Conservation (phyloP, 2,888 invertebrate genomes). For the Acleris laterana region DNA sequence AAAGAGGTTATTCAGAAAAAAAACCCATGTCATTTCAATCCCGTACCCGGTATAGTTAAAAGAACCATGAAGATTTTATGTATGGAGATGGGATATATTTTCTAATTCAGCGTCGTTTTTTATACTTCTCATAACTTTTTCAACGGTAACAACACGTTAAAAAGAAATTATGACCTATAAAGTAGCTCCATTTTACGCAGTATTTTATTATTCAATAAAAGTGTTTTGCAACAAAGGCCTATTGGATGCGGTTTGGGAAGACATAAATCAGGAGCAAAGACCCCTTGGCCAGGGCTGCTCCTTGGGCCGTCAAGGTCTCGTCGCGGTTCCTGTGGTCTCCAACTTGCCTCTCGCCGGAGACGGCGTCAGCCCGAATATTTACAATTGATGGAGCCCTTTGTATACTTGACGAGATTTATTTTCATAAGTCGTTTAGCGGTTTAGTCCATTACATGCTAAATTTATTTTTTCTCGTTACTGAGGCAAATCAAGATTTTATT, state of each 20-base stretch:
- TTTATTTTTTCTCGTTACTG: conserved; percentile 5
- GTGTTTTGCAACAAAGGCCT: conserved; percentile 77
- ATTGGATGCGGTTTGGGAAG: conserved; percentile 78
- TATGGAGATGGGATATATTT: neutral
- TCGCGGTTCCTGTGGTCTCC: conserved; percentile 59
- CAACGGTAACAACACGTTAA: conserved; percentile 64
- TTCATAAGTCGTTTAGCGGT: conserved; percentile 22
- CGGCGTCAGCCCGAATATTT: conserved; percentile 18
- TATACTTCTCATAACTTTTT: conserved; percentile 5
- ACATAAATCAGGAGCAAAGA: conserved; percentile 81
- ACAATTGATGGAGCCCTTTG: conserved; percentile 19
- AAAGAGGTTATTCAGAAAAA: no score
- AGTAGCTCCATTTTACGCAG: conserved; percentile 76
- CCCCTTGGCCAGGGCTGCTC: conserved; percentile 67
- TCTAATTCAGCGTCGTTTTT: neutral
- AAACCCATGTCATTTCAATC: no score
- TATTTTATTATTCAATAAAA: conserved; percentile 84
- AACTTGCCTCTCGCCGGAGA: conserved; percentile 16
- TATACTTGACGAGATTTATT: conserved; percentile 9
- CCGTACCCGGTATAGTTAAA: no score
- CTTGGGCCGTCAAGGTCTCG: conserved; percentile 79
- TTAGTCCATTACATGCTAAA: conserved; percentile 20
- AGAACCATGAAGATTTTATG: no score
- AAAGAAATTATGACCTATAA: conserved; percentile 79
- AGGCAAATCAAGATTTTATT: neutral